phyloP scores from a whole-genome alignment of 37 sponge, comb jelly and placozoan species.

The Oopsacas minuta region DNA sequence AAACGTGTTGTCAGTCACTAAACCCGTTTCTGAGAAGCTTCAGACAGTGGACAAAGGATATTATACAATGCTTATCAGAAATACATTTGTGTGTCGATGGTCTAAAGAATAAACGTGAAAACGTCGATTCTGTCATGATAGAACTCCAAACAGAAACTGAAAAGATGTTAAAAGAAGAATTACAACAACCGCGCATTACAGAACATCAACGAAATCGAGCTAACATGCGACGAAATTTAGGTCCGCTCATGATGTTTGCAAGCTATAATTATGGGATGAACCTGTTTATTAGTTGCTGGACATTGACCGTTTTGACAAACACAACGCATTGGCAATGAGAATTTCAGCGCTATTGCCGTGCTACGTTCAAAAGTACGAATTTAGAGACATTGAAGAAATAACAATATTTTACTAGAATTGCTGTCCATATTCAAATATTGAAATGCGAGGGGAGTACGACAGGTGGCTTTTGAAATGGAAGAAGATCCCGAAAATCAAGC shows the following conservation, averaged over 20 bases:
- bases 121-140: conserved; percentile 8
- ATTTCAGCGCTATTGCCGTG: neutral
- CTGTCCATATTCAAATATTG: conserved; percentile 8
- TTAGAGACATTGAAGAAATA: conserved; percentile 10
- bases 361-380: neutral
- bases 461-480: neutral
- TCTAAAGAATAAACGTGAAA: neutral
- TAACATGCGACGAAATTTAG: too few relatives aligned
- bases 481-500: neutral
- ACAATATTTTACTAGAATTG: neutral
- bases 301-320: conserved; percentile 14
- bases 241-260: too few relatives aligned
- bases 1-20: conserved; percentile 3
- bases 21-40: conserved; percentile 19
- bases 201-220: conserved; percentile 3
- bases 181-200: conserved; percentile 18
- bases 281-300: too few relatives aligned
- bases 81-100: neutral
- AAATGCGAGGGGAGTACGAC: conserved; percentile 3
- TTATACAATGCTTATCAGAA: conserved; percentile 5
- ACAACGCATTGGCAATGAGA: conserved; percentile 1
- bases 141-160: neutral
- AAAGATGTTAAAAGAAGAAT: conserved; percentile 7
- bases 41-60: conserved; percentile 12
- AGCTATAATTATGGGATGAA: too few relatives aligned